Evolutionary conservation across 2,797 vertebrate species (phyloP).

Genomic region (Sebastes hubbsi): DNA sequence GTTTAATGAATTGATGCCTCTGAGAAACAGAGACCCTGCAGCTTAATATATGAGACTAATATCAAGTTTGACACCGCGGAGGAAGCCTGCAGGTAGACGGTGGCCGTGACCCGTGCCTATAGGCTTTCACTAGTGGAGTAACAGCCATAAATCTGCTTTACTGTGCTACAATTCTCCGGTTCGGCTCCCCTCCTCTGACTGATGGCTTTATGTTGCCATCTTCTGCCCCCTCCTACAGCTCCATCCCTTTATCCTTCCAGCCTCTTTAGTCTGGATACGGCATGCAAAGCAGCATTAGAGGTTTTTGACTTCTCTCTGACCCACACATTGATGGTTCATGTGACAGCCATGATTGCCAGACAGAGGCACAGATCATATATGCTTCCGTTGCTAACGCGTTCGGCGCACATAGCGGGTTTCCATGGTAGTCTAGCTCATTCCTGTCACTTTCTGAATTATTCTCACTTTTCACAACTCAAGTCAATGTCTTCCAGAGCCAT

Average conservation of each 20-base stretch:
- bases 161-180: constrained; percentile 50
- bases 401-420: background rate
- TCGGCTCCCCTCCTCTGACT: constrained; percentile 43
- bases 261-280: constrained; percentile 5
- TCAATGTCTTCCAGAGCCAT: constrained; percentile 11
- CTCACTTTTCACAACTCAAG: background rate
- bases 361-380: background rate
- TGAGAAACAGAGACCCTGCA: constrained; percentile 6
- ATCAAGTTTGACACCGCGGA: constrained; percentile 47
- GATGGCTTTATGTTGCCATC: constrained; percentile 58
- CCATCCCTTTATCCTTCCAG: constrained; percentile 21
- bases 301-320: constrained; percentile 46
- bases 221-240: background rate
- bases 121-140: constrained; percentile 51
- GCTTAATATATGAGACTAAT: constrained; percentile 59
- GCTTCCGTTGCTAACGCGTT: background rate
- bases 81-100: constrained; percentile 50
- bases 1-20: constrained; percentile 39
- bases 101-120: constrained; percentile 60
- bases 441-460: background rate
- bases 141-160: constrained; percentile 69
- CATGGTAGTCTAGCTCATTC: background rate
- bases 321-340: constrained; percentile 16
- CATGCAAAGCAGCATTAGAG: constrained; percentile 23
- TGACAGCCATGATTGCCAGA: background rate